Conservation (phyloP, 2,888 invertebrate species). For the Nemapogon koenigi region DNA sequence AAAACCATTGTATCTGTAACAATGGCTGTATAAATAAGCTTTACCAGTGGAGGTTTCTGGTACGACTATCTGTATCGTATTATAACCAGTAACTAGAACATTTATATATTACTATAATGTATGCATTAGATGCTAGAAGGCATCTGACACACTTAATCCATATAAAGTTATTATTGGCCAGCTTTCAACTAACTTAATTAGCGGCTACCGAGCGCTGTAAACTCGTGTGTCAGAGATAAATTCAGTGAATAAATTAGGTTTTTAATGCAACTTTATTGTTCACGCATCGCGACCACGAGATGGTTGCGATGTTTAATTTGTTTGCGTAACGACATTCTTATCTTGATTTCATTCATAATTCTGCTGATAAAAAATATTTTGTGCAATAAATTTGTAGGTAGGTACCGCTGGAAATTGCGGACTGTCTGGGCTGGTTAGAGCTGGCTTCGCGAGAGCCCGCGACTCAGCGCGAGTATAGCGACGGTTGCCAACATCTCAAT, state of each 20-base stretch:
- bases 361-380: too few species aligned
- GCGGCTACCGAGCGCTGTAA: conserved; percentile 46
- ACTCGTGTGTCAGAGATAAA: conserved; percentile 45
- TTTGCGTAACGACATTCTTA: too few species aligned
- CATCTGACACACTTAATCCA: conserved; percentile 53
- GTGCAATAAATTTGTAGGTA: too few species aligned
- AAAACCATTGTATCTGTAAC: conserved; percentile 40
- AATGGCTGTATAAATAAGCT: conserved; percentile 55
- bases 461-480: too few species aligned
- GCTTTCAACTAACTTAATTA: conserved; percentile 50
- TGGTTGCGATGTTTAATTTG: too few species aligned
- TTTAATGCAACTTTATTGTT: conserved; percentile 15
- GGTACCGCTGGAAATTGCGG: conserved; percentile 32
- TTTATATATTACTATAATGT: conserved; percentile 30
- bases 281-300: too few species aligned
- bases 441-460: conserved; percentile 23
- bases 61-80: too few species aligned
- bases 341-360: too few species aligned
- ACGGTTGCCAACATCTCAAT: conserved; percentile 56
- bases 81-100: too few species aligned
- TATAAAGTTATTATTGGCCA: conserved; percentile 53
- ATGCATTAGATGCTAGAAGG: conserved; percentile 41
- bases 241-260: conserved; percentile 42
- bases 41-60: conserved; percentile 37
- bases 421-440: conserved; percentile 31